Base-by-base conservation (phyloP, 2,888 invertebrate species). In the Stenchaetothrips biformis region DNA sequence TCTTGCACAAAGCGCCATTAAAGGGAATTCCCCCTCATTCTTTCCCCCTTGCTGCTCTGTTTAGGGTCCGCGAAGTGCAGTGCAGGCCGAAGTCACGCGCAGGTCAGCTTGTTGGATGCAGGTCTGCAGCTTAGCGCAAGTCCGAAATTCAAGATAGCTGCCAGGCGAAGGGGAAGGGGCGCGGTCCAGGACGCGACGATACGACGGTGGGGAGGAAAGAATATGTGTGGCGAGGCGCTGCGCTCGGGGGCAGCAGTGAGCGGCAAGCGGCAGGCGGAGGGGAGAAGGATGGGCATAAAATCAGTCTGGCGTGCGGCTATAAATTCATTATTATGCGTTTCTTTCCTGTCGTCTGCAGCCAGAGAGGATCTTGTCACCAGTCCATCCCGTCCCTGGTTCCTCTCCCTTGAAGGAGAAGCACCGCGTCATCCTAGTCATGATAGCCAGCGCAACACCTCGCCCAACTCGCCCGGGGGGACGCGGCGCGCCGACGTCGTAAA, bases 321-420 rank as follows among this genome's bases (percentile, higher is more conserved):
- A 74, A 74, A 74, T 74, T 74, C 67, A 74, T 74, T 74, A 74
- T 74, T 74, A 74, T 74, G 67, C 67, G 67, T 74, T 74, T 74
- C 67, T 74, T 74, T 74, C 67, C 67, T 74, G 67, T 74, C 67
- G 67, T 74, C 67, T 74, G 67, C 53, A 53, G 67, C 9, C 67
- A 25, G 67, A 59, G 18, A 18, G 18, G 59, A 16, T 18, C 59
- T 59, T 74, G 67, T 74, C 67, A 74, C 67, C 67, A 74, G 67
- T 74, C 53, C 13, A 18, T 53, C 53, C 53, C 37, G 37, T 37
- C 37, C 37, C 37, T 37, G 1, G 37, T 37, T 37, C 37, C 37
- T 37, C 37, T 37, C 37, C 37, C 37, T 37, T 37, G 37, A 37
- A 53, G 18, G 59, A 59, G 16, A 25, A 74, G 25, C 67, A 74